Conservation (phyloP, 2,113 vertebrate species). For the Electrona antarctica region DNA sequence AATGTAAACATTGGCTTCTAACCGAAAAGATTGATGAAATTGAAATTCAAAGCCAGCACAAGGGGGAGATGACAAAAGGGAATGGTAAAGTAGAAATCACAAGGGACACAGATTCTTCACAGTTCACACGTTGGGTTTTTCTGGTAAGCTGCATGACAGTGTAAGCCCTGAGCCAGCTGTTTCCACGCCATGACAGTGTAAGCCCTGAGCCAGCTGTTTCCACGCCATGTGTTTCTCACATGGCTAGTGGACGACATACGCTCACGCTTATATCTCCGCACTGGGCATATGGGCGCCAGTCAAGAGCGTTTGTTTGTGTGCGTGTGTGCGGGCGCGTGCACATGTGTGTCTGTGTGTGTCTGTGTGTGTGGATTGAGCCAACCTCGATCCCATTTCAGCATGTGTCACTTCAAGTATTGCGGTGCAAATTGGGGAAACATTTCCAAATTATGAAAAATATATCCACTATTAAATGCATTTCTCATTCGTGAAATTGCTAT, state of each 20-base stretch:
- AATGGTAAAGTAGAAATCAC: constrained; percentile 25
- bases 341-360: too few species aligned
- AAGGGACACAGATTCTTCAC: neutral
- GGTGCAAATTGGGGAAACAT: constrained; percentile 49
- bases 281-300: constrained; percentile 21
- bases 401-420: constrained; percentile 47
- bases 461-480: constrained; percentile 69
- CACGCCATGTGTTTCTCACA: neutral
- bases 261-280: constrained; percentile 10
- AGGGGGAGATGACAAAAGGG: neutral
- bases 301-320: too few species aligned
- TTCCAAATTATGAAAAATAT: constrained; percentile 69
- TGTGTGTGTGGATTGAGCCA: neutral
- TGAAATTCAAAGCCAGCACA: constrained; percentile 26
- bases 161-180: neutral
- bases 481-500: constrained; percentile 73
- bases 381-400: constrained; percentile 40
- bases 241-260: neutral
- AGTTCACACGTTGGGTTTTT: neutral
- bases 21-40: constrained; percentile 57
- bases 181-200: neutral
- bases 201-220: neutral
- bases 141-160: neutral
- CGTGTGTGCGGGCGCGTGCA: too few species aligned
- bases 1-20: constrained; percentile 72